Base-by-base conservation (phyloP, 2,113 vertebrate genomes). In the Coracopsis vasa region DNA sequence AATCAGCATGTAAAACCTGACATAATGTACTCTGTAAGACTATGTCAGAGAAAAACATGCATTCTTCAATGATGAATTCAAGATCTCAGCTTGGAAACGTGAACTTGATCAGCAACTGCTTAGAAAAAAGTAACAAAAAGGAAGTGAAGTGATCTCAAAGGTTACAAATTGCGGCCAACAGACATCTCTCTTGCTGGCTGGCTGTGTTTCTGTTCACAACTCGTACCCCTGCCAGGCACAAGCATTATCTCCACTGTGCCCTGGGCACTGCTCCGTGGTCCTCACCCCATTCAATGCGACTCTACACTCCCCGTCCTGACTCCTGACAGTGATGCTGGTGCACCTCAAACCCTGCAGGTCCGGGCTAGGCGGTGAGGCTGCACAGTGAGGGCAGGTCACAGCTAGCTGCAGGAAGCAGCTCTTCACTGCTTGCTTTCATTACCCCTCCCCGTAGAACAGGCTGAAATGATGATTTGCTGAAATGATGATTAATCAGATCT, bases 401-500 rank as follows among this genome's bases (percentile, higher is more conserved):
- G 51, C 31, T 9, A 8, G 0, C 77, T 13, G 31, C 39, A 48
- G 51, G 50, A 10, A 66, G 41, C 48, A 84, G 65, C 66, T 64
- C 90, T 9, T 50, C 47, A 0, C 50, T 14, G 20, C 50, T 39
- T 37, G 0, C 27, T 35, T 81, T 37, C 66, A 75, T 48, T 25
- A 87, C 91, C 33, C 13, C n/a, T n/a, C 27, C 27, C 73, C 11
- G 65, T 16, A 60, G 51, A 87, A 89, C 31, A 45, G 44, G n/a
- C 80, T 79, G n/a, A n/a, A n/a, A n/a, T n/a, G n/a, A 6, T 41
- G 48, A 94, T 87, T 75, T 91, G 87, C 62, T 87, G 87, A 97
- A 91, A 92, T 53, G 12, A 92, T 47, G 41, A 95, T 91, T 95
- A 95, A 95, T 93, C 82, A 62, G 60, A 94, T 61, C 82, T 85